These are phyloP conservation scores for Pteronura brasiliensis DNA, from an alignment of 2,113 vertebrate genomes.

Conservation along the genomic window DNA sequence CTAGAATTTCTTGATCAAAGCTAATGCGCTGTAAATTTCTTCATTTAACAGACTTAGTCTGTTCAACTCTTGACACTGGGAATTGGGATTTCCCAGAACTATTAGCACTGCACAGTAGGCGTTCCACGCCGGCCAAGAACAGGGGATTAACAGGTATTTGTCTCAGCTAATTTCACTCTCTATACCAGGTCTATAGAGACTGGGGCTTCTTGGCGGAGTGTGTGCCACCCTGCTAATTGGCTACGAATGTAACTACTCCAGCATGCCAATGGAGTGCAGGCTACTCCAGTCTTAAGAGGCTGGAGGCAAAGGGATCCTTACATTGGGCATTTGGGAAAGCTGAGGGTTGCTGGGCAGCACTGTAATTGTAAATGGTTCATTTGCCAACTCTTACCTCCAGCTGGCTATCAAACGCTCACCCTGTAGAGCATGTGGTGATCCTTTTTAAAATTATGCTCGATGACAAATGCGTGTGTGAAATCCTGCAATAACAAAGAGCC, in stretches of 20 bases:
- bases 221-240: constrained; percentile 88
- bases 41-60: constrained; percentile 80
- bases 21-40: constrained; percentile 83
- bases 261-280: constrained; percentile 76
- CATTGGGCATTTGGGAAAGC: constrained; percentile 21
- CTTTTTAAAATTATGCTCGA: background rate
- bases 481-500: constrained; percentile 12
- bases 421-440: background rate
- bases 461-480: constrained; percentile 19
- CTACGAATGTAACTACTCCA: constrained; percentile 87
- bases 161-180: constrained; percentile 88
- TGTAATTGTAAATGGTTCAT: constrained; percentile 51
- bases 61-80: constrained; percentile 85
- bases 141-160: constrained; percentile 88
- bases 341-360: constrained; percentile 42
- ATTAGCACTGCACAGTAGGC: constrained; percentile 86
- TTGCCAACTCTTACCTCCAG: constrained; percentile 45
- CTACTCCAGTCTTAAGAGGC: constrained; percentile 54
- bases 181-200: constrained; percentile 84
- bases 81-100: constrained; percentile 86
- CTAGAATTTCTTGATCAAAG: constrained; percentile 81
- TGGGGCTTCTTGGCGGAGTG: constrained; percentile 86
- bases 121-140: constrained; percentile 83
- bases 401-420: constrained; percentile 31
- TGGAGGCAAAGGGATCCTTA: background rate